Conservation (phyloP, 2,888 invertebrate species). For the Andrena flavipes region DNA sequence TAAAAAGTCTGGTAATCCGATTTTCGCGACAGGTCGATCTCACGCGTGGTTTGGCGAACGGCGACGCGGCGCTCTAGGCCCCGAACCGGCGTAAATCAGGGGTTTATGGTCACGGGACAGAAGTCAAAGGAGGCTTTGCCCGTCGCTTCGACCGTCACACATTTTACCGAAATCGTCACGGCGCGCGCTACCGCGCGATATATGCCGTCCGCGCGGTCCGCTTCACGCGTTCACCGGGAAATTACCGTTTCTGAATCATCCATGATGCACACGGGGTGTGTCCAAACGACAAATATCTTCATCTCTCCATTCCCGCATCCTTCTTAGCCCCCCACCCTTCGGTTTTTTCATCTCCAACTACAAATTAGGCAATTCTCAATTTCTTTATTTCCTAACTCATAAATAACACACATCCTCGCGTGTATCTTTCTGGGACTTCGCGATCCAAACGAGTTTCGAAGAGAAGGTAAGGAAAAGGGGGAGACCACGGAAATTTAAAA, state of each 20-base stretch:
- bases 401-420: too few species aligned
- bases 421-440: too few species aligned
- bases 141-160: conserved; percentile 80
- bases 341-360: neutral
- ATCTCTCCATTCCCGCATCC: neutral
- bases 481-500: too few species aligned
- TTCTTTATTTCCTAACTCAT: too few species aligned
- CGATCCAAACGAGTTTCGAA: too few species aligned
- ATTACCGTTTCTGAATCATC: conserved; percentile 68
- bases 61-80: conserved; percentile 59
- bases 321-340: too few species aligned
- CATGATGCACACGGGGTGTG: conserved; percentile 6
- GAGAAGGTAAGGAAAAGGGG: too few species aligned
- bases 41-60: conserved; percentile 76
- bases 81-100: conserved; percentile 78
- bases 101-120: conserved; percentile 79
- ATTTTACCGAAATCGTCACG: conserved; percentile 80
- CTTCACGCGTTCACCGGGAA: conserved; percentile 50
- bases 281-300: conserved; percentile 9
- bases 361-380: neutral
- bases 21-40: conserved; percentile 76
- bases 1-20: conserved; percentile 68
- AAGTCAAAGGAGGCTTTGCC: conserved; percentile 80
- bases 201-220: conserved; percentile 56
- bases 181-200: conserved; percentile 63